Conservation (phyloP, 2,888 invertebrate genomes). For the Exocentrus adspersus region DNA sequence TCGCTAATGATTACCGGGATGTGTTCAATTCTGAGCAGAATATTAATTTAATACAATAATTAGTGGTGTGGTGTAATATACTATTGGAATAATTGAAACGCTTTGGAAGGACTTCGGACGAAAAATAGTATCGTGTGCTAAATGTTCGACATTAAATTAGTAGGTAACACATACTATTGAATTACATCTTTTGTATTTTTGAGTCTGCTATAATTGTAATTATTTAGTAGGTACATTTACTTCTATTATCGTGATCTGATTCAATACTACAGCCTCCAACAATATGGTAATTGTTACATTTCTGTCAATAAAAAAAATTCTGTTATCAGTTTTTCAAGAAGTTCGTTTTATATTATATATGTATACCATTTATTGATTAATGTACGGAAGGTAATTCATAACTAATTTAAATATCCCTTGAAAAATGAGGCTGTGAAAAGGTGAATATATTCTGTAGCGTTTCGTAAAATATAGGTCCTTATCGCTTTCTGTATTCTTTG, state of each 20-base stretch:
- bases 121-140: too few relatives aligned
- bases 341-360: slow-evolving; percentile 25
- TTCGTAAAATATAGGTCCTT: slow-evolving; percentile 40
- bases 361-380: slow-evolving; percentile 30
- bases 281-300: neutral
- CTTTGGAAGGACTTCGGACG: neutral
- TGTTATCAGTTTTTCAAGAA: neutral
- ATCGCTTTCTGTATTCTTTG: slow-evolving; percentile 38
- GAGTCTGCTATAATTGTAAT: too few relatives aligned
- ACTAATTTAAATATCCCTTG: slow-evolving; percentile 38
- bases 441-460: slow-evolving; percentile 36
- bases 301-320: neutral
- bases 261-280: too few relatives aligned
- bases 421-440: slow-evolving; percentile 32
- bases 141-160: too few relatives aligned
- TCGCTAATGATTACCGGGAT: slow-evolving; percentile 37
- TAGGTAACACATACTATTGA: neutral
- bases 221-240: too few relatives aligned
- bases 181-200: too few relatives aligned
- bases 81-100: neutral
- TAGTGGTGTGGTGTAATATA: slow-evolving; percentile 14
- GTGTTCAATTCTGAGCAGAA: slow-evolving; percentile 37
- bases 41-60: slow-evolving; percentile 37
- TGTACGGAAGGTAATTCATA: slow-evolving; percentile 35
- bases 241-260: too few relatives aligned